Evolutionary conservation across 2,888 invertebrate genomes (phyloP), one percentile per base, ranked within the genome.

Genomic region (Busseola fusca): DNA sequence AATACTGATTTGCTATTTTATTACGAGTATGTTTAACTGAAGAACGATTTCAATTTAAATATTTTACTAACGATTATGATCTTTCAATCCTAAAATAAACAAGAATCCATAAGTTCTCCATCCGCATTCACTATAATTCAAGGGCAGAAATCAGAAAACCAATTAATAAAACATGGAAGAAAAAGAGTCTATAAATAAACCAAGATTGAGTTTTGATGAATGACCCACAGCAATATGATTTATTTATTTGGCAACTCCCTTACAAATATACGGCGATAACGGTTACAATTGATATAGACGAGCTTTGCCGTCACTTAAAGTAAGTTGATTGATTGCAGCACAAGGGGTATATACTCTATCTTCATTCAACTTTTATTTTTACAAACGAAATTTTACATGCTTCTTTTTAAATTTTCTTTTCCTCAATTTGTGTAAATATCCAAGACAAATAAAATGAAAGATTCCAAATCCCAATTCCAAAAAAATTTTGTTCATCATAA

Each of bases 241-340:
- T 89, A 91, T 91, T 91, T 89, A 91, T 92, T 90, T 88, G 87
- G 86, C 86, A 89, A 88, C 83, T 88, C 83, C 84, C 85, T 78
- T 86, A 85, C 89, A 87, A 88, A 86, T 76, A 75, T 74, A 81
- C 74, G 79, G 83, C 87, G 88, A 89, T 89, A 90, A 80, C 87
- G 84, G 84, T 80, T 83, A 86, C 90, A 90, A 92, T 93, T 92
- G 92, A 92, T 91, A 92, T 90, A 87, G 88, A 91, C 89, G 89
- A 91, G 86, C 86, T 82, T 80, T 84, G 81, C 87, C 86, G 88
- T 88, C 89, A 88, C 84, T 89, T 90, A 87, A 85, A 88, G 83
- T 87, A 87, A 91, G 89, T 91, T 93, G 92, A 94, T 93, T 90
- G 90, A 93, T 93, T 87, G 82, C 80, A 56, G 70, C 65, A 76